Base-by-base conservation (phyloP, 35 echinoderm and acorn worm genomes). In the Apostichopus parvimensis region DNA sequence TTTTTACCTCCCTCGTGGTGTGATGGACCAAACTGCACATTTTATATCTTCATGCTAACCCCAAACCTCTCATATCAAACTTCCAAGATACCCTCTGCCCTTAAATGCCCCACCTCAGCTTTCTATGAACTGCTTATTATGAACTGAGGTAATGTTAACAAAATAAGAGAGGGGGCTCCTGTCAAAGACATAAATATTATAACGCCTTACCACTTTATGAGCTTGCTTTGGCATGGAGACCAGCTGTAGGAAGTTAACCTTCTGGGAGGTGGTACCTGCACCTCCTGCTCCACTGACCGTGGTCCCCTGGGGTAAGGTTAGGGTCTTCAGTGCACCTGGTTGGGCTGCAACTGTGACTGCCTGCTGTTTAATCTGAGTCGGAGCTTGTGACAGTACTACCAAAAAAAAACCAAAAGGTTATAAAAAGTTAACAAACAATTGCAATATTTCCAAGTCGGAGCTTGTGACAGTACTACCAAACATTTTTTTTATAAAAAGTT, bases 161-260 rank as follows among this genome's bases (percentile, higher is more conserved):
- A 61, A 61, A 61, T 1, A 9, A 11, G 8, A 61, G 12, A 9
- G 12, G n/a, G n/a, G 3, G 7, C 12, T 61, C 12, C 7, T 61
- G 58, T 61, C 58, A 61, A 61, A 45, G 34, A 45, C 34, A 12
- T 61, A 9, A 61, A 61, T 9, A 8, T 75, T 13, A 18, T 75
- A 18, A 22, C 71, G 5, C 10, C 83, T 92, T 61, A 93, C 92
- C 81, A 77, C 72, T 68, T 93, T 86, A 17, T 77, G 68, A 15
- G 71, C 45, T 72, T 98, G 96, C 85, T 95, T 95, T 23, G 93
- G 92, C 93, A 98, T 98, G 64, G 93, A 92, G 9, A 93, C 76
- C 1, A 98, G 88, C 90, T 97, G 95, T 18, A 92, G 93, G n/a
- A 97, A 90, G 87, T 94, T 97, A 45, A 97, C 87, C 59, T 95